These are phyloP conservation scores for Gryon sp. DNA, from an alignment of 1,140 invertebrate genomes.

Conservation along the genomic window DNA sequence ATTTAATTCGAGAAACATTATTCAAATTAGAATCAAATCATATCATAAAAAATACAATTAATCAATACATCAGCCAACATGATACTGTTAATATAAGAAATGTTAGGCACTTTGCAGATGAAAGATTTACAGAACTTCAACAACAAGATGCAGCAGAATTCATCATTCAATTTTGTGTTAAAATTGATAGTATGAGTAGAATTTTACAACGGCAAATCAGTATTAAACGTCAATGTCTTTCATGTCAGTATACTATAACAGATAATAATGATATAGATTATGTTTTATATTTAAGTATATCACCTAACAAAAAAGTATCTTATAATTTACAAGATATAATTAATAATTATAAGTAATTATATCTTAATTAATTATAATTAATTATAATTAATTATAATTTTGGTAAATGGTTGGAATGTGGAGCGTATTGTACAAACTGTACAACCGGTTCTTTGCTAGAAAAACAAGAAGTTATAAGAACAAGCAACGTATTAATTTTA, in stretches of 20 bases:
- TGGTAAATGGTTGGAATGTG: background rate
- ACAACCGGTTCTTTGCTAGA: background rate
- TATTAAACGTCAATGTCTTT: background rate
- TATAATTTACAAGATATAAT: background rate
- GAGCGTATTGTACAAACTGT: background rate
- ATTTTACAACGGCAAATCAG: background rate
- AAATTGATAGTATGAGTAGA: background rate
- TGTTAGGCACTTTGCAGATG: background rate
- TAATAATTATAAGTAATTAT: no score
- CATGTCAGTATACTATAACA: background rate
- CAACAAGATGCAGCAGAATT: background rate
- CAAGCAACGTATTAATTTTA: background rate
- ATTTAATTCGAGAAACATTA: background rate
- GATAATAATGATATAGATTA: slow-evolving; percentile 8
- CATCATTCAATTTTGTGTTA: background rate
- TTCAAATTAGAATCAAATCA: background rate
- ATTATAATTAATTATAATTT: background rate
- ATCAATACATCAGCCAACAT: background rate
- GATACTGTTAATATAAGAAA: background rate
- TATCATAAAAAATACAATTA: background rate
- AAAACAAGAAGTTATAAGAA: background rate
- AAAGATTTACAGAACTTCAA: background rate
- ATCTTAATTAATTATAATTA: no score
- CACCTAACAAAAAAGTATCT: background rate
- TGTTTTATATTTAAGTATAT: background rate